Evolutionary conservation across 2,888 invertebrate species (phyloP).

Genomic region (Amiota minor): DNA sequence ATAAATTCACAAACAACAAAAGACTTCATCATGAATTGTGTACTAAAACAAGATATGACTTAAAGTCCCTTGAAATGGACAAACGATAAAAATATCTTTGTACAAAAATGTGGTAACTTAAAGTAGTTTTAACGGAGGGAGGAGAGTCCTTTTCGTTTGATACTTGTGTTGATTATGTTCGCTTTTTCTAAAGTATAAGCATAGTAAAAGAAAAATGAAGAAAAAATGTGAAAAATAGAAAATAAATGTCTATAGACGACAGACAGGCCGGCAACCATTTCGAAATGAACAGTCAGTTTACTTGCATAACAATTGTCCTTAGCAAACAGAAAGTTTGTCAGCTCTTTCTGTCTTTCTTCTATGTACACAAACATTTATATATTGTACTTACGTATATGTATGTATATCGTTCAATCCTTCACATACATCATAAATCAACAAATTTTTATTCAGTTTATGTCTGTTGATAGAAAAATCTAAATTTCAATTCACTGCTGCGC

Average conservation of each 20-base stretch:
- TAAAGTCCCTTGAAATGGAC: not conserved
- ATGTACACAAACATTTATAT: slow-evolving; percentile 6
- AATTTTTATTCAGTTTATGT: slow-evolving; percentile 18
- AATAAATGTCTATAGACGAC: not conserved
- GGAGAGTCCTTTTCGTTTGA: too few relatives aligned
- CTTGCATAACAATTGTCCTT: slow-evolving; percentile 64
- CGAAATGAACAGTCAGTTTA: slow-evolving; percentile 60
- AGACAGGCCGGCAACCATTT: not conserved
- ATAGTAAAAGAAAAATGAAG: not conserved
- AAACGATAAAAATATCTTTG: not conserved
- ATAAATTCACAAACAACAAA: not conserved
- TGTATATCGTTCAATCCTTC: not conserved
- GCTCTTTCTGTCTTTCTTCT: slow-evolving; percentile 43
- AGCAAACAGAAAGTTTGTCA: slow-evolving; percentile 63
- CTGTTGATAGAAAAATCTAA: slow-evolving; percentile 1
- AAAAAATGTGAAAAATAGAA: too few relatives aligned
- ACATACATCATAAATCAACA: slow-evolving; percentile 1
- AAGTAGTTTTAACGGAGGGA: not conserved
- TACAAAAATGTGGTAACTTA: not conserved
- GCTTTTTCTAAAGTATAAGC: not conserved
- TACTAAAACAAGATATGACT: too few relatives aligned
- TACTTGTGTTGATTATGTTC: too few relatives aligned
- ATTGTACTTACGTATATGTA: not conserved
- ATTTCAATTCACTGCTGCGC: too few relatives aligned
- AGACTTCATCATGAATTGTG: not conserved